Conservation (phyloP, 2,888 invertebrate species). For the Esperia sulphurella region DNA sequence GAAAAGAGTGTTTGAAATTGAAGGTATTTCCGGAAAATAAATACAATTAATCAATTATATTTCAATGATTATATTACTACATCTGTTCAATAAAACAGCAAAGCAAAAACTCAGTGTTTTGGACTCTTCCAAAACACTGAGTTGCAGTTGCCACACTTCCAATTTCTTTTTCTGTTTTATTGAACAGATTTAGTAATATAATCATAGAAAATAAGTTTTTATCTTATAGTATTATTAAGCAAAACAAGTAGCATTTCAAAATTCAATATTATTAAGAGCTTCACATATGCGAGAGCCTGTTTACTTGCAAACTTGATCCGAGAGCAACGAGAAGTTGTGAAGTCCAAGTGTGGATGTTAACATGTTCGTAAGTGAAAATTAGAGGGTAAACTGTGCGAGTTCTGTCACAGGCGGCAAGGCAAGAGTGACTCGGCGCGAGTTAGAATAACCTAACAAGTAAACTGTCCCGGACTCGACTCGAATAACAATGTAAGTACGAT, state of each 20-base stretch:
- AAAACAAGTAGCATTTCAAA: neutral
- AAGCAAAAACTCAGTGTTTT: too few species aligned
- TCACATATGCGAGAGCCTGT: conserved; percentile 9
- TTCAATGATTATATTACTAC: too few species aligned
- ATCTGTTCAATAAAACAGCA: too few species aligned
- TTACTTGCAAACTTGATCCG: conserved; percentile 26
- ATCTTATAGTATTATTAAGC: neutral
- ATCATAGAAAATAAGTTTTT: too few species aligned
- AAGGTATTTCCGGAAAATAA: neutral
- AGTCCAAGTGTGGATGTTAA: conserved; percentile 34
- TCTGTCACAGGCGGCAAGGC: neutral
- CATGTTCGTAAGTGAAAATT: conserved; percentile 51
- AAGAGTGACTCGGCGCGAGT: conserved; percentile 14
- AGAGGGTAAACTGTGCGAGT: conserved; percentile 44
- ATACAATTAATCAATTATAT: neutral
- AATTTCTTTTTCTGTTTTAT: too few species aligned
- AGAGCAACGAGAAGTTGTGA: conserved; percentile 30
- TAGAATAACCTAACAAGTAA: conserved; percentile 48
- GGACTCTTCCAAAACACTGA: too few species aligned
- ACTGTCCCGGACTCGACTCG: conserved; percentile 33
- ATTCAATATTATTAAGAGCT: neutral
- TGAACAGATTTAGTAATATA: too few species aligned
- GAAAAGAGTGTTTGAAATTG: too few species aligned
- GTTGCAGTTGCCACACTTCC: too few species aligned
- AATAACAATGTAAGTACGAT: conserved; percentile 28